Evolutionary conservation across 2,797 vertebrate genomes (phyloP), one percentile per base, ranked within the genome.

Genomic region (Tamandua tetradactyla): DNA sequence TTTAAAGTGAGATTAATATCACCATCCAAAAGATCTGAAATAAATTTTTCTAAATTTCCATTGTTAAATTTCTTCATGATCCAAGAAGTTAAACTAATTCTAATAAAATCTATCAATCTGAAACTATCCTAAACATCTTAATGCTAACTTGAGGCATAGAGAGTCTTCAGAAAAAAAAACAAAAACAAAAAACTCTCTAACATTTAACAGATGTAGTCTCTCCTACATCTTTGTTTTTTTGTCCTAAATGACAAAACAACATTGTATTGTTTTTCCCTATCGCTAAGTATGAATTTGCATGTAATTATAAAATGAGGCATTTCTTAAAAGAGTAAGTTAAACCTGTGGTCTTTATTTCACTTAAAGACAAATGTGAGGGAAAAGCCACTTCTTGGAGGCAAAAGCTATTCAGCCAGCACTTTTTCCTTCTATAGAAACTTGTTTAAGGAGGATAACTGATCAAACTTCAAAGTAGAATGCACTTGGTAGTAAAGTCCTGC

Each of bases 1-100:
- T 95, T 96, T 97, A 87, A 87, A 86, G 89, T 97, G 64, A 75
- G 97, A 98, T 97, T 97, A 97, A 97, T 98, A 95, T 97, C 92
- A 97, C 86, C 68, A 96, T 71, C 91, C 85, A 93, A 55, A 97
- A 95, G 59, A 93, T 75, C 92, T 96, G 83, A 95, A 97, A 96
- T 87, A 89, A 92, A 94, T 96, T 83, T 74, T 80, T 91, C 44
- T 92, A 94, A 93, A 75, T 93, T 86, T 49, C 68, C n/a, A 95
- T 44, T 94, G 88, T 87, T 97, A 92, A 78, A 94, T 91, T 96
- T 42, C 37, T 61, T 91, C 64, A 71, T 9, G 49, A 89, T 85
- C 40, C 20, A 44, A 82, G 69, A 93, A 72, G 61, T 87, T 61
- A 78, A 91, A 84, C 62, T n/a, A 47, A 93, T 76, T 71, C 72